These are phyloP conservation scores for Muscicapa adusta DNA, from an alignment of 2,113 vertebrate genomes.

Conservation along the genomic window DNA sequence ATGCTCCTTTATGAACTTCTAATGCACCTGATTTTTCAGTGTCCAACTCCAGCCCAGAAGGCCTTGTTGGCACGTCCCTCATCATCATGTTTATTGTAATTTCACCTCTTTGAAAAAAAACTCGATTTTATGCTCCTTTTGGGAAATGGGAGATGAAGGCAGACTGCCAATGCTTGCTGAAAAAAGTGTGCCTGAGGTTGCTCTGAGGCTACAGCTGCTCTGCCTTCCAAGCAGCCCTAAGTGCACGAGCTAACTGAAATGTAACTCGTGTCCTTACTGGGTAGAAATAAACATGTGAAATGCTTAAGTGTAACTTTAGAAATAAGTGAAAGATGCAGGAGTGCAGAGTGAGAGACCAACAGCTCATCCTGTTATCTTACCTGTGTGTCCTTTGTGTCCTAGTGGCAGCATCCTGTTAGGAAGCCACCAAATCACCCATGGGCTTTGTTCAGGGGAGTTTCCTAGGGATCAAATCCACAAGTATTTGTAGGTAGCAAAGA, in stretches of 20 bases:
- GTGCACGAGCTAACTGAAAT: background rate
- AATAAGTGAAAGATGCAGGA: no score
- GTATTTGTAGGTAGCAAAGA: background rate
- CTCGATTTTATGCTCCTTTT: background rate
- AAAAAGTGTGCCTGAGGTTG: background rate
- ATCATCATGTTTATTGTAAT: background rate
- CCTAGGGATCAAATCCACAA: background rate
- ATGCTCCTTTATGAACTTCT: background rate
- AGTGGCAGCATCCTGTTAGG: background rate
- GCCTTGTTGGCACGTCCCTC: background rate
- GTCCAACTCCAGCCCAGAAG: background rate
- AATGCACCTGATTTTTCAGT: background rate
- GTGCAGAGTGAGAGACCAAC: background rate
- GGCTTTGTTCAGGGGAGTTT: background rate
- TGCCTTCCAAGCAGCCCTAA: background rate
- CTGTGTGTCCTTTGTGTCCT: background rate
- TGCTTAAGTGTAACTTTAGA: no score
- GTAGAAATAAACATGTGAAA: background rate
- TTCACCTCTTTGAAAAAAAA: background rate
- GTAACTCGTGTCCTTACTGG: background rate
- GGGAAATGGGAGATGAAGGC: background rate
- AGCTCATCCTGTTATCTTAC: background rate
- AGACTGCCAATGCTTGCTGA: background rate
- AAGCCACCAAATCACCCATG: background rate
- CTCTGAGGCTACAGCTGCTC: background rate